Percentiles rank a stretch among this genome's conserved stretches.
These are phyloP conservation scores for Conus betulinus DNA, from an alignment of 1,140 invertebrate species.

Conservation along the genomic window DNA sequence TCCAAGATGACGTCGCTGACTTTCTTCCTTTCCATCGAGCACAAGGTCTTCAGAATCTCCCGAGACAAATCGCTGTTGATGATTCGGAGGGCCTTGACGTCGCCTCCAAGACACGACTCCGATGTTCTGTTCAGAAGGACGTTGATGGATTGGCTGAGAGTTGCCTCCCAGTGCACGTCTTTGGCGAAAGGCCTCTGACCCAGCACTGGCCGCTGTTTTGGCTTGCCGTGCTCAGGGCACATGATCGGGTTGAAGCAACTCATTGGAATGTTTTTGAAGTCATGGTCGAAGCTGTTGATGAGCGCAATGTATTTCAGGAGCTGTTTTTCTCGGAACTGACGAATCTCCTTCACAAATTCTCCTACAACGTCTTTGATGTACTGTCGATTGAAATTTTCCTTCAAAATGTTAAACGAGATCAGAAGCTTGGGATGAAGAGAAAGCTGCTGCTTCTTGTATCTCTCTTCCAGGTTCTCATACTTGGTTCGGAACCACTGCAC, in stretches of 20 bases:
- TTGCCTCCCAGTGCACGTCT: slow-evolving; percentile 48
- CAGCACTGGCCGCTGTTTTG: background rate
- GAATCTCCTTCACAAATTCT: slow-evolving; percentile 48
- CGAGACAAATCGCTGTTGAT: slow-evolving; percentile 46
- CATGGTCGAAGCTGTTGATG: slow-evolving; percentile 55
- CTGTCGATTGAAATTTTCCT: slow-evolving; percentile 53
- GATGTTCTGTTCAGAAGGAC: slow-evolving; percentile 51
- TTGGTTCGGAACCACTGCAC: slow-evolving; percentile 50
- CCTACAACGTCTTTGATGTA: slow-evolving; percentile 51
- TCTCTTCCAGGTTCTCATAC: slow-evolving; percentile 40
- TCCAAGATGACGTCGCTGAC: slow-evolving; percentile 46
- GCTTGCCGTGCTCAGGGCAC: background rate
- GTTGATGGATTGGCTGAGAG: slow-evolving; percentile 45
- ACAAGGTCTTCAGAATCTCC: slow-evolving; percentile 48
- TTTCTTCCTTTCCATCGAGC: slow-evolving; percentile 24
- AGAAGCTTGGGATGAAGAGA: slow-evolving; percentile 54
- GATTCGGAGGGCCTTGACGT: slow-evolving; percentile 42
- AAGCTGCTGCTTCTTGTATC: slow-evolving; percentile 37
- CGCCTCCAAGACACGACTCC: slow-evolving; percentile 25
- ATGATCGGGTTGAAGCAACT: slow-evolving; percentile 51
- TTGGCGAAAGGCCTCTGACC: slow-evolving; percentile 3
- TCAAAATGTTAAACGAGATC: slow-evolving; percentile 61
- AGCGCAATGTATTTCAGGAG: slow-evolving; percentile 55
- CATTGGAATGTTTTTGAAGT: slow-evolving; percentile 47
- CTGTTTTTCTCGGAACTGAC: slow-evolving; percentile 35